Base-by-base conservation (phyloP, 2,888 invertebrate genomes). In the Agrenia bidenticulata region DNA sequence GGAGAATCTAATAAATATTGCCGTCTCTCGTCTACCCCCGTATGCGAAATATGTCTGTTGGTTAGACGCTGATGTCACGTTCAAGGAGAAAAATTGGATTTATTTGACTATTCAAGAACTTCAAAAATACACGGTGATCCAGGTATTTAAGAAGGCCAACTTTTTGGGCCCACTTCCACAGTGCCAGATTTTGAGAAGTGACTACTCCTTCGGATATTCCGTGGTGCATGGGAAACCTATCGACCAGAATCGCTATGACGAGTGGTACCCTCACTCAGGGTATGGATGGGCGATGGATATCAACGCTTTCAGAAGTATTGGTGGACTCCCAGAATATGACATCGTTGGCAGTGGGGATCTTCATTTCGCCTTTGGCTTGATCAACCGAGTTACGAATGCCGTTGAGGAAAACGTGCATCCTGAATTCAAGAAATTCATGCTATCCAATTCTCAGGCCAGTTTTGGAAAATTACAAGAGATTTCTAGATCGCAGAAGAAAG, bases 201-300 rank as follows among this genome's bases (percentile, higher is more conserved):
- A 64, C 32, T 60, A 60, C 23, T 53, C 57, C 9, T 64, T 64
- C 24, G 64, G 64, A 1, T 64, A 61, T 39, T 61, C 64, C 1
- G 64, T 61, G 2, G 55, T 61, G 4, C 50, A 64, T n/a, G 59
- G 41, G 17, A 64, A 60, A 42, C 26, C 41, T 7, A 60, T 64
- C 17, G 53, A 64, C 24, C 59, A 60, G 11, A 37, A 51, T 4
- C n/a, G 58, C 1, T 63, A 63, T 26, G 54, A 59, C 17, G 60
- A 59, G 19, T 64, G 64, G 64, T 61, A 64, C 26, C 64, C 64
- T 17, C 64, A 61, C 24, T 45, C 64, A 1, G 64, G 64, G 4
- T 64, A 64, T 39, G 64, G 54, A 15, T 64, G 64, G 64, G 64
- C 64, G 1, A 64, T 54, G 54, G 21, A 21, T 9, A 19, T 41